Evolutionary conservation across 2,113 vertebrate genomes (phyloP), one percentile per base, ranked within the genome.

Genomic region (Deroptyus accipitrinus): DNA sequence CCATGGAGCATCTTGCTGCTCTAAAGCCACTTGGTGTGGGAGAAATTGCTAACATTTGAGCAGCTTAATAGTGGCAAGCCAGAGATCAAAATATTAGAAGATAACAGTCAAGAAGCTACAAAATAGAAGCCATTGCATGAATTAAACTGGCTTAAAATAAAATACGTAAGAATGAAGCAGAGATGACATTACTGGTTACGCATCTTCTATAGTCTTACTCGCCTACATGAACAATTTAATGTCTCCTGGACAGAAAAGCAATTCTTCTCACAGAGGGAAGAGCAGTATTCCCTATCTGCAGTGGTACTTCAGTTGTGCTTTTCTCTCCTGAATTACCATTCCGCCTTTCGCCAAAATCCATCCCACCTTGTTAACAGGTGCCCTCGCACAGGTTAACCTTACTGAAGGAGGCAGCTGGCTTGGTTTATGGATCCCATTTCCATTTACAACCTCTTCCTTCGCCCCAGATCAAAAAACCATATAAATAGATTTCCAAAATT

Each of bases 401-500:
- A 17, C 85, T 12, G 19, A 54, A 46, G 70, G 51, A 62, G n/a
- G 39, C 1, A 31, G 6, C 33, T 25, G 64, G 10, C n/a, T 27
- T 4, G 10, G 11, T 11, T 49, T 13, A 35, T 2, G 18, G 61
- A 61, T 28, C 44, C 25, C 61, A 42, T 17, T 67, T 31, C 74
- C 76, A 31, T 66, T 57, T 12, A 20, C 64, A 87, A 62, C 27
- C 10, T 55, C 30, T 37, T 62, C 57, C 83, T 61, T 33, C 6
- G 1, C 31, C 80, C 35, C 59, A 35, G 12, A 68, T 76, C 0
- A 7, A 51, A 76, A 33, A 14, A 25, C 19, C 7, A n/a, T 4
- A 39, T 8, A 81, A 87, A 81, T 37, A 87, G 55, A 62, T 59
- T 81, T 84, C 94, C 92, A 68, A 46, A 74, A 52, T 66, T 17